Evolutionary conservation across 1,140 invertebrate species (phyloP), one percentile per base, ranked within the genome.

Genomic region (Paracyclopina nana): DNA sequence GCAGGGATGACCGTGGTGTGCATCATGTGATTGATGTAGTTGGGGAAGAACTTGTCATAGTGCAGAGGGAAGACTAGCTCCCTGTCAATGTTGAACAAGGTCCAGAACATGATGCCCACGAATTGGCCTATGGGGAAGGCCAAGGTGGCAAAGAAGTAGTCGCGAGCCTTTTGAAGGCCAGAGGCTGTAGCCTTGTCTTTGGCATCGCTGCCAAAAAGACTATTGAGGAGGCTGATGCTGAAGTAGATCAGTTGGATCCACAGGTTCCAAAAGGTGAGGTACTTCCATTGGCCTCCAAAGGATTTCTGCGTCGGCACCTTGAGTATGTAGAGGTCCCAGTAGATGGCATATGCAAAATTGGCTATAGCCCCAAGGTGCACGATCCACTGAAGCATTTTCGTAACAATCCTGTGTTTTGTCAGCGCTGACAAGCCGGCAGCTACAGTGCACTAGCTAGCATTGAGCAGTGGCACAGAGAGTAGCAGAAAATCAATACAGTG

Each of bases 21-120:
- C n/a, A 52, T 14, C 22, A 52, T 26, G 30, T 52, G 50, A 22
- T 52, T 52, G 18, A 52, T 14, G 20, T 40, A 52, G 2, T 14
- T 29, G 8, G 50, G 50, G 38, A 52, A 22, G 27, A n/a, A 43
- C 12, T n/a, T 18, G 26, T 52, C 50, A 6, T 45, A 16, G 5
- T n/a, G 20, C 18, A 20, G 40, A 2, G 50, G 40, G 8, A 52
- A 40, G 16, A 52, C 27, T 9, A 52, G 41, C 24, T 52, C 41
- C n/a, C 50, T 22, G 28, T 52, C 27, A 5, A 52, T 29, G 4
- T n/a, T n/a, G 25, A 26, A 52, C 12, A 52, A 29, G 8, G 38
- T 26, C 50, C 50, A 52, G 26, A 52, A 52, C 3, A 52, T 52
- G 41, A 43, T 14, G 6, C 50, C 50, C 4, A 52, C 50, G 28